phyloP scores from a whole-genome alignment of 2,113 vertebrate species.

The Grammomys surdaster region DNA sequence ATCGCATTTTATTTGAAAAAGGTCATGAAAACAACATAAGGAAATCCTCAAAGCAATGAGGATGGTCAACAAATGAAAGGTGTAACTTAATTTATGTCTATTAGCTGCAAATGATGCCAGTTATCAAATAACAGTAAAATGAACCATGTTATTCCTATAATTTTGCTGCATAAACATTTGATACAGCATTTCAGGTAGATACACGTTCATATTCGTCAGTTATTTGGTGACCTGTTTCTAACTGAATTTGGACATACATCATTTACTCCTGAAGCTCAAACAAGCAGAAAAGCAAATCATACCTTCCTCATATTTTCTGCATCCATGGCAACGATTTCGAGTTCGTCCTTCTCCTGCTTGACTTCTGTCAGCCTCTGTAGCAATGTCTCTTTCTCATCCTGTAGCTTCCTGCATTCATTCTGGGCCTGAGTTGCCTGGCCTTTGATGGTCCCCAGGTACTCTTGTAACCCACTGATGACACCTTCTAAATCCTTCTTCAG shows the following conservation, averaged over 20 bases:
- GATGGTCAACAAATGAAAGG: neutral
- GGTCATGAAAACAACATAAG: conserved; percentile 9
- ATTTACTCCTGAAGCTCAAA: neutral
- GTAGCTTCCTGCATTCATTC: conserved; percentile 88
- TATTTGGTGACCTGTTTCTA: neutral
- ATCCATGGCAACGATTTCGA: conserved; percentile 88
- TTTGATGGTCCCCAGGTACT: conserved; percentile 92
- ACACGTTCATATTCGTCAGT: conserved; percentile 21
- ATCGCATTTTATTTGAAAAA: neutral
- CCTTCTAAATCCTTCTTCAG: conserved; percentile 94
- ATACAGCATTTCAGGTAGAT: neutral
- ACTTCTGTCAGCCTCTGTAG: conserved; percentile 88
- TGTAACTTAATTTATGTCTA: neutral
- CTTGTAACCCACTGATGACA: conserved; percentile 93
- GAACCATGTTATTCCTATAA: conserved; percentile 1
- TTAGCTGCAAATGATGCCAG: conserved; percentile 30
- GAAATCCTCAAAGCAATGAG: conserved; percentile 15
- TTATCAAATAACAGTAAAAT: conserved; percentile 35
- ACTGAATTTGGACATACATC: neutral
- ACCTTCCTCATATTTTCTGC: conserved; percentile 90
- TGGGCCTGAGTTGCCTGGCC: conserved; percentile 89
- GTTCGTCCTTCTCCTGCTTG: conserved; percentile 87
- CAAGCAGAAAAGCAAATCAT: conserved; percentile 65
- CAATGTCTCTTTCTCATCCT: conserved; percentile 89
- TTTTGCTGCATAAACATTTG: conserved; percentile 16